Evolutionary conservation across 2,113 vertebrate species (phyloP), one percentile per base, ranked within the genome.

Genomic region (Semnornis frantzii): DNA sequence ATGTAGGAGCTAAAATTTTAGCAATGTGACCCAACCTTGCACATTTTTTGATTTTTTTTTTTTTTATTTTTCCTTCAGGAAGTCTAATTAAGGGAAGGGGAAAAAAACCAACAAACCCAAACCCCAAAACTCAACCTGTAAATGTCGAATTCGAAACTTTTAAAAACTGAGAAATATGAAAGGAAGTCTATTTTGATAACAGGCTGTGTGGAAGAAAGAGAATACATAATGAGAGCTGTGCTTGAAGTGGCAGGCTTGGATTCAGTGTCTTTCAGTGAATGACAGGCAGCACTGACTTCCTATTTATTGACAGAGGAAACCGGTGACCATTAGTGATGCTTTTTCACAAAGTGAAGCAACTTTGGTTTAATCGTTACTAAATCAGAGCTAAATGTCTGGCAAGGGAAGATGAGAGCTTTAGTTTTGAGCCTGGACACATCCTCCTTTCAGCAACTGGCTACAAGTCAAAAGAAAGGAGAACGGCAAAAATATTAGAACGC

Each of bases 211-310:
- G 87, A 93, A 95, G 80, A 97, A 95, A 96, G 94, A 82, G 97
- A 97, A 97, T 97, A 94, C 92, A 91, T 96, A 96, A 96, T 92
- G 91, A 96, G 82, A 96, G 31, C 68, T 68, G 71, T 70, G 77
- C 44, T 82, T 94, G 39, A 95, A 94, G 92, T 88, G 89, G 39
- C 83, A 94, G 79, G 21, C 60, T 87, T 77, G 34, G 55, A 30
- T 85, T 90, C 78, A 69, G n/a, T 83, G 75, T 82, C 83, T 95
- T 94, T 93, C 55, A 92, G 81, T 65, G 63, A 95, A 74, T 82
- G 85, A 94, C 85, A 92, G 69, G 42, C 72, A 94, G 39, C 54
- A 15, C 86, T 69, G 82, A n/a, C 33, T 82, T 42, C 44, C 84
- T 89, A 80, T 85, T 85, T 94, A 80, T 50, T 82, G 72, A 74